Conservation (phyloP, 2,113 vertebrate species). For the Siphamia tubifer region DNA sequence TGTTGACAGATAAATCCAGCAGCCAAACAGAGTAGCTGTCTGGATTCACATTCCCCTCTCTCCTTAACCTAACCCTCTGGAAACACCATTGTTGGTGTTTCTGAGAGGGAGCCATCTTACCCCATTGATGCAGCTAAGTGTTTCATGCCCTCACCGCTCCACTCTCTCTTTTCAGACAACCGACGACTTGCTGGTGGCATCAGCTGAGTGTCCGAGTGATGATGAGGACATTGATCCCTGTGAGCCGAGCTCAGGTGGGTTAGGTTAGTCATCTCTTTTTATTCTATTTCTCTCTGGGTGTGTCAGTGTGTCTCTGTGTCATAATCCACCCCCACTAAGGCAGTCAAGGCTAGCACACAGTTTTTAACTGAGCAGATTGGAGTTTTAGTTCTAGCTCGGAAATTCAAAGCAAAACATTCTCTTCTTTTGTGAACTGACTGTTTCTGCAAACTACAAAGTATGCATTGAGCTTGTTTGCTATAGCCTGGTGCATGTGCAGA, state of each 20-base stretch:
- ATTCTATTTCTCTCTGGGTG: constrained; percentile 85
- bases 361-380: constrained; percentile 31
- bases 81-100: constrained; percentile 18
- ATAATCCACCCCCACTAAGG: constrained; percentile 31
- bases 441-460: not conserved
- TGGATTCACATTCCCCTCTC: constrained; percentile 39
- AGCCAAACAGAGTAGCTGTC: constrained; percentile 46
- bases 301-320: constrained; percentile 69
- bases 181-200: constrained; percentile 93
- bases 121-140: constrained; percentile 24
- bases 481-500: not conserved
- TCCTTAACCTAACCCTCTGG: constrained; percentile 36
- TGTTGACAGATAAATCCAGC: constrained; percentile 60
- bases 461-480: constrained; percentile 6
- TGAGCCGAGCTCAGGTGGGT: constrained; percentile 99
- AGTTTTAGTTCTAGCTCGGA: constrained; percentile 26
- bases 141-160: constrained; percentile 25
- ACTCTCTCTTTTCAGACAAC: constrained; percentile 81
- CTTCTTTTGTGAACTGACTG: not conserved
- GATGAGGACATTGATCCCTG: constrained; percentile 99
- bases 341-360: constrained; percentile 4
- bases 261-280: constrained; percentile 99
- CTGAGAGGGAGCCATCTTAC: constrained; percentile 27
- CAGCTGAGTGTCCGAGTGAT: constrained; percentile 96
- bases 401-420: not conserved